These are phyloP conservation scores for Esox masquinongy DNA, from an alignment of 2,797 vertebrate genomes.

Conservation along the genomic window DNA sequence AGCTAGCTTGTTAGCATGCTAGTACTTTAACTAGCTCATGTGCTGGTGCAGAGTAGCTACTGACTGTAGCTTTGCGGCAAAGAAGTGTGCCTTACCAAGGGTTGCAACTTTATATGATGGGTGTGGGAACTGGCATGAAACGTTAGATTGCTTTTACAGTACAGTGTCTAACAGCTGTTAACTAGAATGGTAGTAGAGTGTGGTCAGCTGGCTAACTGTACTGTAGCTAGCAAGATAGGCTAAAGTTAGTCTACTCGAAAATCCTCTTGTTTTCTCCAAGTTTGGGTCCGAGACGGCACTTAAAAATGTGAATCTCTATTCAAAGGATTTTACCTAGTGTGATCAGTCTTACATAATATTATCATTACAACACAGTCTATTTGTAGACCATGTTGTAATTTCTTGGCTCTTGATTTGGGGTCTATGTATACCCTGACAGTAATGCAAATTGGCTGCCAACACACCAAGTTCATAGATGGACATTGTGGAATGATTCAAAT, in stretches of 20 bases:
- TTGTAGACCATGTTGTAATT: not conserved
- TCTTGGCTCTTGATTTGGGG: slow-evolving; percentile 3
- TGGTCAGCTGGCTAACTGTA: not conserved
- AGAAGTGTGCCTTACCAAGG: not conserved
- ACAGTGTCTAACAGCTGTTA: not conserved
- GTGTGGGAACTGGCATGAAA: not conserved
- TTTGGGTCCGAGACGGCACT: not conserved
- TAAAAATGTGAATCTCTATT: not conserved
- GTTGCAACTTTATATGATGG: not conserved
- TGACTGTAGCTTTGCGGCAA: not conserved
- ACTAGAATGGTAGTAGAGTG: not conserved
- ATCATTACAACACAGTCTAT: not conserved
- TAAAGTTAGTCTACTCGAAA: not conserved
- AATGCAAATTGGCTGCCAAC: not conserved
- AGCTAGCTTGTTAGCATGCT: not conserved
- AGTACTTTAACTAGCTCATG: not conserved
- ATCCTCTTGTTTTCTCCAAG: not conserved
- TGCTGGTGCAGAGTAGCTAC: not conserved
- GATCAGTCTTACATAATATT: not conserved
- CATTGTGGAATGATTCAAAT: no score
- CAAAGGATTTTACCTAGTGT: not conserved
- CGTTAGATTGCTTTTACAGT: not conserved
- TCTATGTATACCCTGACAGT: not conserved
- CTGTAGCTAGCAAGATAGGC: not conserved
- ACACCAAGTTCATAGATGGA: no score